These are phyloP conservation scores for Pteropus rufus DNA, from an alignment of 2,797 vertebrate genomes.

Conservation along the genomic window DNA sequence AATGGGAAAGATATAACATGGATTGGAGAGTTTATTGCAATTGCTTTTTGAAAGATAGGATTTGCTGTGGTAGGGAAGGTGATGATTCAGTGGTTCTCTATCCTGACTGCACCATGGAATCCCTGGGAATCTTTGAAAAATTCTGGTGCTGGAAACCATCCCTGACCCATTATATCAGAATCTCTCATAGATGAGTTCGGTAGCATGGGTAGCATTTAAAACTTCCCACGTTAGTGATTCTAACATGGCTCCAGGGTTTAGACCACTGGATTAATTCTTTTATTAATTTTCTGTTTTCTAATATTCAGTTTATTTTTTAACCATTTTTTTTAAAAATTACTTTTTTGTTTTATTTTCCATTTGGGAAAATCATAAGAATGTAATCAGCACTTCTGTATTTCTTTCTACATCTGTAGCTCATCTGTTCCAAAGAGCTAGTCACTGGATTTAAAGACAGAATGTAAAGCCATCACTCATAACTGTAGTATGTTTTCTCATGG, in stretches of 20 bases:
- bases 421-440: neutral
- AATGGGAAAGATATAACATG: neutral
- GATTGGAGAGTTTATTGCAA: neutral
- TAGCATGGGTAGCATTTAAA: neutral
- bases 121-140: neutral
- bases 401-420: neutral
- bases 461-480: neutral
- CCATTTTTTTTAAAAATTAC: neutral
- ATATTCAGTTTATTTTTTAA: neutral
- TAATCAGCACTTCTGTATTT: neutral
- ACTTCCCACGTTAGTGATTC: neutral
- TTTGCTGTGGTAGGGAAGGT: neutral
- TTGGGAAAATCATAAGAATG: neutral
- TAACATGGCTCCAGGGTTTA: neutral
- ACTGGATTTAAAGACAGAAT: neutral
- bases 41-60: neutral
- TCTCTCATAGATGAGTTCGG: neutral
- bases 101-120: neutral
- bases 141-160: neutral
- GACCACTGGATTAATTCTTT: neutral
- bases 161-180: neutral
- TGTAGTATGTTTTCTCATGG: neutral
- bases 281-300: neutral
- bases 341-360: neutral
- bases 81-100: neutral